Evolutionary conservation across 2,797 vertebrate genomes (phyloP).

Genomic region (Margarornis squamiger): DNA sequence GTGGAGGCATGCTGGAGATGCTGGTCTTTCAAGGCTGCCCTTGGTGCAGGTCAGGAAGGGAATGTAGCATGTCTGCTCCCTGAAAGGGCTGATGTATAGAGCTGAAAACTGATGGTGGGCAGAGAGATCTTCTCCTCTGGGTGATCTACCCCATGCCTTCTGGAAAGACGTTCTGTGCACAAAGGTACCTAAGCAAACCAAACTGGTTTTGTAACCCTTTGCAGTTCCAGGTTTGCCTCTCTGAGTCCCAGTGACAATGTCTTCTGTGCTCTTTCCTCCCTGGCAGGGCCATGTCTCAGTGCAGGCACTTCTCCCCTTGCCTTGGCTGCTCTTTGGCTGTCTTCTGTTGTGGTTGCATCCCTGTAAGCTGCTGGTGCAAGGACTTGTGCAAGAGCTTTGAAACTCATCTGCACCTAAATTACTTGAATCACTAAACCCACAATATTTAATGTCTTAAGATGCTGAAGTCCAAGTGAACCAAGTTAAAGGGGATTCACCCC

Average conservation of each 20-base stretch:
- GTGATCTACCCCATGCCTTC: not conserved
- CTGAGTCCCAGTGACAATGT: not conserved
- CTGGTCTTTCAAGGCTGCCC: not conserved
- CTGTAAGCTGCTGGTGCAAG: not conserved
- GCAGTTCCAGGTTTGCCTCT: not conserved
- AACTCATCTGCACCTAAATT: not conserved
- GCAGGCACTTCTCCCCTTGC: not conserved
- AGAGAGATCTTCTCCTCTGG: not conserved
- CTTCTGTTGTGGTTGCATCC: not conserved
- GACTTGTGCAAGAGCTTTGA: not conserved
- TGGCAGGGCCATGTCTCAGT: not conserved
- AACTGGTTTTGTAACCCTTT: not conserved
- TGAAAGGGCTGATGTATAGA: not conserved
- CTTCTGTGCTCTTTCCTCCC: not conserved
- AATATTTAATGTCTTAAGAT: not conserved
- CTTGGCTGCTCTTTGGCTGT: not conserved
- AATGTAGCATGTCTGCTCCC: not conserved
- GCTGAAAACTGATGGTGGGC: not conserved
- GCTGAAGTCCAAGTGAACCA: not conserved
- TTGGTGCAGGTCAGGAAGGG: not conserved
- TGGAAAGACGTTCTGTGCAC: not conserved
- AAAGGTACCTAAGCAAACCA: not conserved
- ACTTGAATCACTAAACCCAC: rapidly evolving
- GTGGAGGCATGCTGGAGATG: not conserved
- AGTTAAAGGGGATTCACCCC: not conserved